Percentiles rank a stretch among this genome's conserved stretches.
Evolutionary conservation across 2,888 invertebrate genomes (phyloP).

Genomic region (Drosophila neonasuta): DNA sequence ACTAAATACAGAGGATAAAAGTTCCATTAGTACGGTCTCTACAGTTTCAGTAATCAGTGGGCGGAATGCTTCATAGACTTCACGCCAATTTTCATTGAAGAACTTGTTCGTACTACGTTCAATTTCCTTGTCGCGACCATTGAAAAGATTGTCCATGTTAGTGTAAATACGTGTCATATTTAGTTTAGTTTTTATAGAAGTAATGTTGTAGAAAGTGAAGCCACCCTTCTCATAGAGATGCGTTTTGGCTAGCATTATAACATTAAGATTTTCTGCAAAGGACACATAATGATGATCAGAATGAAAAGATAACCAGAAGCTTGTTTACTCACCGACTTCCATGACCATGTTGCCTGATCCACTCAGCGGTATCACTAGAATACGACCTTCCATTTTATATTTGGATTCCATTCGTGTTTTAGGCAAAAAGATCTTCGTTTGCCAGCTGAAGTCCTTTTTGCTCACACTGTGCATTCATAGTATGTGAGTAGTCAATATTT

Average conservation of each 20-base stretch:
- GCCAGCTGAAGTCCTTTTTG: slow-evolving; percentile 86
- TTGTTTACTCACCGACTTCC: slow-evolving; percentile 84
- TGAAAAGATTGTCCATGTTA: slow-evolving; percentile 86
- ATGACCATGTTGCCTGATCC: slow-evolving; percentile 87
- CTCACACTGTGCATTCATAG: slow-evolving; percentile 83
- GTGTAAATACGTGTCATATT: slow-evolving; percentile 86
- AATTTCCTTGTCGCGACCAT: slow-evolving; percentile 70
- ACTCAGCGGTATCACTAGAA: slow-evolving; percentile 86
- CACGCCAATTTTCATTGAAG: slow-evolving; percentile 87
- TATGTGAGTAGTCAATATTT: background rate
- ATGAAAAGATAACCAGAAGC: background rate
- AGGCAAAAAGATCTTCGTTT: slow-evolving; percentile 85
- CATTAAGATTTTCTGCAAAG: slow-evolving; percentile 85
- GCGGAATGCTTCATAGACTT: slow-evolving; percentile 86
- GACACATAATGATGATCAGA: background rate
- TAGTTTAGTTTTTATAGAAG: slow-evolving; percentile 85
- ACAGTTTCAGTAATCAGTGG: slow-evolving; percentile 87
- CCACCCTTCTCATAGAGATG: slow-evolving; percentile 85
- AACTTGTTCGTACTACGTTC: slow-evolving; percentile 88
- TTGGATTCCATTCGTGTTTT: slow-evolving; percentile 86
- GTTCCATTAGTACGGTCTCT: slow-evolving; percentile 85
- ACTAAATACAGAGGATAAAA: slow-evolving; percentile 86
- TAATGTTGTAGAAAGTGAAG: slow-evolving; percentile 86
- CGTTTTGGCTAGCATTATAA: slow-evolving; percentile 85
- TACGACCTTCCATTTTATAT: slow-evolving; percentile 86